phyloP scores from a whole-genome alignment of 2,797 vertebrate genomes.

The Microtus californicus region DNA sequence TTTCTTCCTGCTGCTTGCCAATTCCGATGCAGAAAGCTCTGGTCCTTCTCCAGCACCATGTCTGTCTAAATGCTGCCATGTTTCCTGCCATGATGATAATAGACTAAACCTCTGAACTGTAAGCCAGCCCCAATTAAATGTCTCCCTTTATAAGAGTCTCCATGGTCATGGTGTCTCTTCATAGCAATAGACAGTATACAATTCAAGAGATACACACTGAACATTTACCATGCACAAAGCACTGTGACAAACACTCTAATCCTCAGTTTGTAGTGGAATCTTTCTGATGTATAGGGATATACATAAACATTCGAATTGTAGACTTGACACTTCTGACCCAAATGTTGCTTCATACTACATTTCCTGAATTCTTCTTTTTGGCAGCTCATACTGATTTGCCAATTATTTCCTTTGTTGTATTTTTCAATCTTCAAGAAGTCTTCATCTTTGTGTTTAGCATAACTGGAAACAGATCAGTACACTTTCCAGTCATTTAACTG shows the following conservation, averaged over 20 bases:
- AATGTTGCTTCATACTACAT: not conserved
- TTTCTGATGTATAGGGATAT: conserved; percentile 1
- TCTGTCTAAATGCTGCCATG: too few species aligned
- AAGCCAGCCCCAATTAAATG: too few species aligned
- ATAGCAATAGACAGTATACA: not conserved
- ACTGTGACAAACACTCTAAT: conserved; percentile 4
- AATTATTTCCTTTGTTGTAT: not conserved
- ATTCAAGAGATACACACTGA: not conserved
- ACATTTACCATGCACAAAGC: not conserved
- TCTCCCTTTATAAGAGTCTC: too few species aligned
- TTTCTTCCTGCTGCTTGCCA: too few species aligned
- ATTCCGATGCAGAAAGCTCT: too few species aligned
- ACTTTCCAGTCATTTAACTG: not conserved
- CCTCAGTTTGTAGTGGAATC: not conserved
- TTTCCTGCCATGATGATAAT: too few species aligned
- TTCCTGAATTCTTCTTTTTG: not conserved
- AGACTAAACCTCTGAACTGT: too few species aligned
- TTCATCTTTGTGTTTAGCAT: not conserved
- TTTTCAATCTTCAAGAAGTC: not conserved
- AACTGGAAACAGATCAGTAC: not conserved
- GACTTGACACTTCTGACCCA: not conserved
- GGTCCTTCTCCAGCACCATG: too few species aligned
- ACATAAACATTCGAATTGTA: not conserved
- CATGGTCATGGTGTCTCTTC: not conserved
- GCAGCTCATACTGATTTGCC: not conserved